Conservation (phyloP, 2,888 invertebrate genomes). For the Camptogramma bilineatum region DNA sequence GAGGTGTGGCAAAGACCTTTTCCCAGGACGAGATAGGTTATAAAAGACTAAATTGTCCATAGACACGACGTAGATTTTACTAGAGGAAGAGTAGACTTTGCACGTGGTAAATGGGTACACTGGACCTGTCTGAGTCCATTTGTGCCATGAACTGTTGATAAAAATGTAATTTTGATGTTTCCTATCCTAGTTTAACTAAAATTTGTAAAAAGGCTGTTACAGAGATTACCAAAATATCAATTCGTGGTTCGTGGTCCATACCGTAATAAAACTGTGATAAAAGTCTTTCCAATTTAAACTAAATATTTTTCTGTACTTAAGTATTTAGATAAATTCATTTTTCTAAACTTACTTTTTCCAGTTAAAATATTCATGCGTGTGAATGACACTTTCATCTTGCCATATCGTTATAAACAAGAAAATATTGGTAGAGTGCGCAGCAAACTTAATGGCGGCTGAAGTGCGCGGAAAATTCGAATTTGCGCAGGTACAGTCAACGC, state of each 20-base stretch:
- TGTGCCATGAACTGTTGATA: neutral
- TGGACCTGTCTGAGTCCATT: neutral
- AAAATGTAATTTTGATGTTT: neutral
- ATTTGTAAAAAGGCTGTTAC: neutral
- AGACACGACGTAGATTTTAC: neutral
- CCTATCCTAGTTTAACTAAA: neutral
- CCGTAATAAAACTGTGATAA: constrained; percentile 19
- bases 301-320: neutral
- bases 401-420: too few relatives aligned
- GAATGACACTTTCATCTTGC: neutral
- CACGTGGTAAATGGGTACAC: neutral
- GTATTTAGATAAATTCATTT: neutral
- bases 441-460: too few relatives aligned
- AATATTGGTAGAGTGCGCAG: too few relatives aligned
- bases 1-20: neutral
- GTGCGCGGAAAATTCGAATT: too few relatives aligned
- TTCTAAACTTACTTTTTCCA: neutral
- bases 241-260: neutral
- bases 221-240: constrained; percentile 1
- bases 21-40: too few relatives aligned
- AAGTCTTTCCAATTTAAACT: constrained; percentile 2
- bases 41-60: neutral
- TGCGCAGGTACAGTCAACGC: too few relatives aligned
- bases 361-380: neutral
- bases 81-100: neutral